These are phyloP conservation scores for Hiodon alosoides DNA, from an alignment of 2,113 vertebrate genomes.

Conservation along the genomic window DNA sequence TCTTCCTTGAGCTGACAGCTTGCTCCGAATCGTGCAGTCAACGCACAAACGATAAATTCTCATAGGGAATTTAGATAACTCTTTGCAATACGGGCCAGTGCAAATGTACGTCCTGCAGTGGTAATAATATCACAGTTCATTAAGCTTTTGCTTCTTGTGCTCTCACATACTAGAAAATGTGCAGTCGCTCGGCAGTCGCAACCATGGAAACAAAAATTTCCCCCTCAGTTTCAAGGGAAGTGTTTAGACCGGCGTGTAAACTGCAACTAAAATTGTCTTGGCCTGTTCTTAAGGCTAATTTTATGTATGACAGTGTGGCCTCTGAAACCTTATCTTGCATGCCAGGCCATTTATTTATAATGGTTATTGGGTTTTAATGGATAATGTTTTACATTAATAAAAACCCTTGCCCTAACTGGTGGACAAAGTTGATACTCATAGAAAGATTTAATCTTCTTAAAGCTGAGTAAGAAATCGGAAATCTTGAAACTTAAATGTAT, in stretches of 20 bases:
- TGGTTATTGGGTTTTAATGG: no score
- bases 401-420: no score
- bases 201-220: slow-evolving; percentile 38
- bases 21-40: neutral
- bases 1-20: neutral
- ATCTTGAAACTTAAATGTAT: no score
- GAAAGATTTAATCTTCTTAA: no score
- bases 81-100: neutral
- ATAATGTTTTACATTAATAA: no score
- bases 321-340: no score
- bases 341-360: no score
- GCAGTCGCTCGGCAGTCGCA: slow-evolving; percentile 33
- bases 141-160: slow-evolving; percentile 30
- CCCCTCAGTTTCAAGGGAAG: slow-evolving; percentile 34
- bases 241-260: neutral
- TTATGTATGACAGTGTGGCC: no score
- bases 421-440: no score
- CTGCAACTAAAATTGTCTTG: neutral
- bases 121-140: slow-evolving; percentile 40
- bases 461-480: no score
- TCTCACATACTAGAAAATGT: slow-evolving; percentile 31
- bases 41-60: neutral
- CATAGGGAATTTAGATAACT: neutral
- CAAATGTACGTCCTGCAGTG: slow-evolving; percentile 21
- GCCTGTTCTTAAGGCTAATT: neutral